Evolutionary conservation across 2,888 invertebrate species (phyloP).

Genomic region (Callimorpha dominula): DNA sequence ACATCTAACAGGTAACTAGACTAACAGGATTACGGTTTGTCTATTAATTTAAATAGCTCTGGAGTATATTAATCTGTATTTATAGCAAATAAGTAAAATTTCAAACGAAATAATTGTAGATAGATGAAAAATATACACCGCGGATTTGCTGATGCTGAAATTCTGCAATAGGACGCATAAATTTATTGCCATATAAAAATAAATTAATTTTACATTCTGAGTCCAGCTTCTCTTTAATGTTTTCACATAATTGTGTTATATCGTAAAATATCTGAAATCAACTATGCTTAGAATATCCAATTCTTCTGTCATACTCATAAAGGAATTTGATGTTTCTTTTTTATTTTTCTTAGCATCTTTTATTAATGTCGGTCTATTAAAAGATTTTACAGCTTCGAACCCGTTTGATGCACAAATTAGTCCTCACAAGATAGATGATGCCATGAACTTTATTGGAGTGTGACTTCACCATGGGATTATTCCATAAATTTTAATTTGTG

Average conservation of each 20-base stretch:
- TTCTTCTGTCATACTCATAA: conserved; percentile 65
- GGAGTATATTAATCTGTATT: not conserved
- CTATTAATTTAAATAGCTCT: not conserved
- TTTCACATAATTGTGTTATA: conserved; percentile 36
- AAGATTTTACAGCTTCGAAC: conserved; percentile 74
- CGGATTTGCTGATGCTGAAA: not conserved
- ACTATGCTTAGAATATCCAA: conserved; percentile 55
- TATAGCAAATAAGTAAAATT: conserved; percentile 9
- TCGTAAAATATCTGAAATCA: not conserved
- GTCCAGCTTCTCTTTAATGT: conserved; percentile 19
- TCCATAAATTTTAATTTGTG: conserved; percentile 61
- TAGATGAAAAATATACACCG: not conserved
- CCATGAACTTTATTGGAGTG: conserved; percentile 69
- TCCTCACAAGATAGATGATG: conserved; percentile 68
- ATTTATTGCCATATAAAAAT: conserved; percentile 14
- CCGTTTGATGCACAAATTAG: conserved; percentile 77
- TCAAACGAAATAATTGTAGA: not conserved
- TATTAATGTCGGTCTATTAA: conserved; percentile 81
- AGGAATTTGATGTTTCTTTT: conserved; percentile 69
- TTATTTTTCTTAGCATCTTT: conserved; percentile 71
- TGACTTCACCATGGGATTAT: conserved; percentile 67
- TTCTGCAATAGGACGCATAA: not conserved
- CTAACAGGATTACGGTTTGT: conserved; percentile 4
- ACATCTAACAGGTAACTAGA: conserved; percentile 17
- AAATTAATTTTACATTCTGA: conserved; percentile 8